Base-by-base conservation (phyloP, 1,140 invertebrate genomes). In the Anoplophora glabripennis region DNA sequence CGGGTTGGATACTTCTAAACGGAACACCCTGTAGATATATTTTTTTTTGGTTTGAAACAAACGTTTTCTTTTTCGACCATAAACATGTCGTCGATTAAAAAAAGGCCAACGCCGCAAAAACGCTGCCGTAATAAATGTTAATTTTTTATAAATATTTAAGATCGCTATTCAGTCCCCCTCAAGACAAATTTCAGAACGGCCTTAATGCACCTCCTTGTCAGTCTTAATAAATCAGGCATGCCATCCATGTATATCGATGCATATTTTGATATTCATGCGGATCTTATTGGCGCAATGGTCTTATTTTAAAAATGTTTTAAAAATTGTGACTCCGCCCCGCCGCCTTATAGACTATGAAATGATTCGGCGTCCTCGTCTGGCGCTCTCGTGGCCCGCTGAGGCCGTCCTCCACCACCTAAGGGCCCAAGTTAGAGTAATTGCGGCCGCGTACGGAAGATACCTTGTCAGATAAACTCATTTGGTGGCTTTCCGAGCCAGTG, bases 351-450 rank as follows among this genome's bases (percentile, higher is more conserved):
- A 65, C 48, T 56, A 58, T 48, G 58, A 64, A 65, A 53, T 34
- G 53, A 53, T 53, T 57, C 36, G 46, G 38, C 51, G 37, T 65
- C 48, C 53, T 37, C 33, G 47, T 63, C 41, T 48, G 52, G 44
- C 41, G 44, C 52, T 53, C 48, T 37, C 14, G 8, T 28, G 14
- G 38, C 48, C n/a, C 15, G 34, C n/a, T 45, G 33, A 17, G 15
- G 17, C 61, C 28, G 34, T 49, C 49, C 40, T 49, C 49, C 49
- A 56, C 59, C 53, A 56, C 63, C 67, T 64, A 47, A 57, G 62
- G 67, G 67, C 14, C 67, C 41, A 66, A 61, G 53, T 65, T 65
- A 66, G 64, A 62, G 62, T 68, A 68, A 68, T 68, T 68, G 67
- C 64, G 62, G 59, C 64, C 58, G 59, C 66, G 67, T 68, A 65